These are phyloP conservation scores for Gasterosteus nipponicus DNA, from an alignment of 2,113 vertebrate genomes.

Conservation along the genomic window DNA sequence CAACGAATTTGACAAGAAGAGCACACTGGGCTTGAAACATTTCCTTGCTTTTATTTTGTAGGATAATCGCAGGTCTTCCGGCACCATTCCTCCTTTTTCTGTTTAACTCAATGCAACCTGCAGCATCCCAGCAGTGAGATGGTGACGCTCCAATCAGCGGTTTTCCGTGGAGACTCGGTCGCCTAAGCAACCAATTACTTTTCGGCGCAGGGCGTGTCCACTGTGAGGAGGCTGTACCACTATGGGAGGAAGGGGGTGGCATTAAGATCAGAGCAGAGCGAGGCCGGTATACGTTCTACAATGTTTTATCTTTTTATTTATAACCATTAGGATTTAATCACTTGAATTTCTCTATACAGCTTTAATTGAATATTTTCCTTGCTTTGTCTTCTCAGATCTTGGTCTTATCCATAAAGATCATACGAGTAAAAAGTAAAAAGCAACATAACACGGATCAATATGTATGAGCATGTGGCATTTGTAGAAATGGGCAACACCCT, in stretches of 20 bases:
- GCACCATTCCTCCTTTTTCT: accelerated
- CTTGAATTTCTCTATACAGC: neutral
- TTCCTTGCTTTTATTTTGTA: slow-evolving; percentile 44
- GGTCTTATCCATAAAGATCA: neutral
- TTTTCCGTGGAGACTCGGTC: slow-evolving; percentile 42
- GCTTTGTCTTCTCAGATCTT: neutral
- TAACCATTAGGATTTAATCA: neutral
- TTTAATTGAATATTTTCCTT: neutral
- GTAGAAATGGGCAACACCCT: slow-evolving; percentile 3
- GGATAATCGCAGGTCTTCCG: neutral
- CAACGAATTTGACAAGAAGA: neutral
- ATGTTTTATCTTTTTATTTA: neutral
- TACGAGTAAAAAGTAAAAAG: neutral
- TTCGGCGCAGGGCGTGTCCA: slow-evolving; percentile 63
- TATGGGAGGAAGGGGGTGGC: slow-evolving; percentile 36
- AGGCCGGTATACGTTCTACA: neutral
- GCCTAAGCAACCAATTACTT: slow-evolving; percentile 69
- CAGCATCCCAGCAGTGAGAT: slow-evolving; percentile 69
- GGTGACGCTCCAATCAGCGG: slow-evolving; percentile 71
- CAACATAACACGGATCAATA: neutral
- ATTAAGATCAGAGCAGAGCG: neutral
- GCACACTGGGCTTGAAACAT: neutral
- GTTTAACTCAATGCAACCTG: slow-evolving; percentile 1
- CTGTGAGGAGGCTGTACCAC: slow-evolving; percentile 68
- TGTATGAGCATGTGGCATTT: neutral